phyloP scores from a whole-genome alignment of 2,797 vertebrate genomes.

The Characodon lateralis region DNA sequence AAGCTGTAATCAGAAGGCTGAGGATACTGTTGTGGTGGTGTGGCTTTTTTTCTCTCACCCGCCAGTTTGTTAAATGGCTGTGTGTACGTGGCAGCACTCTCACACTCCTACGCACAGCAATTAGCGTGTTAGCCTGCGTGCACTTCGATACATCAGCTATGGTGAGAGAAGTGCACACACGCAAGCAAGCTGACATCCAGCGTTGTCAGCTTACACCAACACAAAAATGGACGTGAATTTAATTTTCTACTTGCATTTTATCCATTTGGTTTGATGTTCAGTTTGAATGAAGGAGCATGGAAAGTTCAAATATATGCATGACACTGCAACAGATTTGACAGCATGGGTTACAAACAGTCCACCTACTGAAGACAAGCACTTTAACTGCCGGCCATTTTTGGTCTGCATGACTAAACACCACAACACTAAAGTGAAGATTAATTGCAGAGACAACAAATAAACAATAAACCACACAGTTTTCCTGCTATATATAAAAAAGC shows the following conservation, averaged over 20 bases:
- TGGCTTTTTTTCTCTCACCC: slow-evolving; percentile 8
- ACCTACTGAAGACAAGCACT: neutral
- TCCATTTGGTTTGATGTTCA: slow-evolving; percentile 13
- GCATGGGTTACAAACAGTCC: neutral
- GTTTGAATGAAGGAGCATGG: slow-evolving; percentile 5
- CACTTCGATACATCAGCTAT: slow-evolving; percentile 34
- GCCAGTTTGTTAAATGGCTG: slow-evolving; percentile 55
- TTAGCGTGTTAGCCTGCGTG: slow-evolving; percentile 46
- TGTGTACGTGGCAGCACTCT: slow-evolving; percentile 52
- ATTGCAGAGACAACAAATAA: neutral
- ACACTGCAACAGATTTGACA: slow-evolving; percentile 6
- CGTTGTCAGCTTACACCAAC: neutral
- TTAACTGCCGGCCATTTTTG: neutral
- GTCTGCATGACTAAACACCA: neutral
- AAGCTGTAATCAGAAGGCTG: slow-evolving; percentile 34
- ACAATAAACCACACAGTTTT: neutral
- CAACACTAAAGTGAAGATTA: neutral
- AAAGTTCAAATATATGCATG: slow-evolving; percentile 10
- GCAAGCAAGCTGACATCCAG: neutral
- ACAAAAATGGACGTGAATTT: neutral
- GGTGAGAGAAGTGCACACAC: slow-evolving; percentile 7
- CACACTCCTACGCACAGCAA: slow-evolving; percentile 57
- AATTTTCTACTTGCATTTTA: slow-evolving; percentile 5
- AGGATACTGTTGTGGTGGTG: slow-evolving; percentile 32
- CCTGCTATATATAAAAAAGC: neutral